These are phyloP conservation scores for Phymatocera aterrima DNA, from an alignment of 2,888 invertebrate species.

Conservation along the genomic window DNA sequence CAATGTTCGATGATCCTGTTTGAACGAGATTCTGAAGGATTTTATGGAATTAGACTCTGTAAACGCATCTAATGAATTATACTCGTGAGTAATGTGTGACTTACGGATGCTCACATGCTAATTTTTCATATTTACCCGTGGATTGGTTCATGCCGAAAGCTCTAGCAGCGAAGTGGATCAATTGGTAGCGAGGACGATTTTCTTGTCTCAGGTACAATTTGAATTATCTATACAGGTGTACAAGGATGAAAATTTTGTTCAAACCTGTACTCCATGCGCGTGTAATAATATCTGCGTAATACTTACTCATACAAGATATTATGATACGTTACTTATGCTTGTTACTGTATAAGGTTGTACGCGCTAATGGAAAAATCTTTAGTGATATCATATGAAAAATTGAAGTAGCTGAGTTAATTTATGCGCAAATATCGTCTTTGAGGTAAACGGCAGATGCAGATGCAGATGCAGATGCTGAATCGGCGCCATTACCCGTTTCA, in stretches of 20 bases:
- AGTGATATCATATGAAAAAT: slow-evolving; percentile 24
- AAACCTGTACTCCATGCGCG: not conserved
- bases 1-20: not conserved
- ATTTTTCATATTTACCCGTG: not conserved
- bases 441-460: slow-evolving; percentile 28
- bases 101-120: not conserved
- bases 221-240: no score
- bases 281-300: slow-evolving; percentile 6
- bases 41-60: not conserved
- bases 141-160: not conserved
- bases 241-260: not conserved
- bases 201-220: no score
- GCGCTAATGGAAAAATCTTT: slow-evolving; percentile 34
- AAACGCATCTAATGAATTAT: not conserved
- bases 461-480: slow-evolving; percentile 23
- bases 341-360: slow-evolving; percentile 1
- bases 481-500: slow-evolving; percentile 5
- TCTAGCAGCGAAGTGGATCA: not conserved
- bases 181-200: not conserved
- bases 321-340: slow-evolving; percentile 15
- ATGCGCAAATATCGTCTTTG: slow-evolving; percentile 8
- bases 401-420: slow-evolving; percentile 37
- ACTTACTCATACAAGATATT: slow-evolving; percentile 28
- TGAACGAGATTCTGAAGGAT: not conserved
- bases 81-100: not conserved